These are phyloP conservation scores for Oscarella lobularis DNA, from an alignment of 37 sponge, comb jelly and placozoan species.

Conservation along the genomic window DNA sequence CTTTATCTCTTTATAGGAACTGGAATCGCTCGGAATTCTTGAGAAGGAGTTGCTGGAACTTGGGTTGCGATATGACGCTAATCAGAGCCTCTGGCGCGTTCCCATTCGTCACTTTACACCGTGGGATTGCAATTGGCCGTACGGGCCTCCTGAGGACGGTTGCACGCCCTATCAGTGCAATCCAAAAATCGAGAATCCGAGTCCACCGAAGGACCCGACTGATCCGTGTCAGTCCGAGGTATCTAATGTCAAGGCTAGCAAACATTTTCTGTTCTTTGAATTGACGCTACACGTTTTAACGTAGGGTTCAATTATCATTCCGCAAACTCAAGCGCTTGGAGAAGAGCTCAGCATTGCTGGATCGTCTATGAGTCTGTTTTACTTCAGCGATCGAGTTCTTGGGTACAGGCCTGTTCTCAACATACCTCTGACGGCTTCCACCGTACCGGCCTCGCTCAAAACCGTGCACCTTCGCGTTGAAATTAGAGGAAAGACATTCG, in stretches of 20 bases:
- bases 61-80: not conserved
- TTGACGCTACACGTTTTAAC: too few species aligned
- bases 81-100: not conserved
- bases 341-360: too few species aligned
- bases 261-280: too few species aligned
- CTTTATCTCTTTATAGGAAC: not conserved
- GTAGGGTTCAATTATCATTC: too few species aligned
- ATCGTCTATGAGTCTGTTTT: too few species aligned
- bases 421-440: not conserved
- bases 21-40: not conserved
- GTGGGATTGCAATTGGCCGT: conserved; percentile 5
- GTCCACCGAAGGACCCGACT: too few species aligned
- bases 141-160: not conserved
- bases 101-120: not conserved
- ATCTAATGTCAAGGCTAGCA: too few species aligned
- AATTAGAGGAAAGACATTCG: not conserved
- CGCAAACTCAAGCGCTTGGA: too few species aligned
- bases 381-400: too few species aligned
- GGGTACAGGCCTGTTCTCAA: too few species aligned
- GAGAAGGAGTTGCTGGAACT: not conserved
- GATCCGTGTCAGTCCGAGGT: too few species aligned
- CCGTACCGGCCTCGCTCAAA: not conserved
- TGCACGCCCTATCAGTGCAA: not conserved
- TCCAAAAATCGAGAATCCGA: too few species aligned
- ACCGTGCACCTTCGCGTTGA: not conserved